These are phyloP conservation scores for Doryteuthis pealeii DNA, from an alignment of 1,140 invertebrate genomes.

Conservation along the genomic window DNA sequence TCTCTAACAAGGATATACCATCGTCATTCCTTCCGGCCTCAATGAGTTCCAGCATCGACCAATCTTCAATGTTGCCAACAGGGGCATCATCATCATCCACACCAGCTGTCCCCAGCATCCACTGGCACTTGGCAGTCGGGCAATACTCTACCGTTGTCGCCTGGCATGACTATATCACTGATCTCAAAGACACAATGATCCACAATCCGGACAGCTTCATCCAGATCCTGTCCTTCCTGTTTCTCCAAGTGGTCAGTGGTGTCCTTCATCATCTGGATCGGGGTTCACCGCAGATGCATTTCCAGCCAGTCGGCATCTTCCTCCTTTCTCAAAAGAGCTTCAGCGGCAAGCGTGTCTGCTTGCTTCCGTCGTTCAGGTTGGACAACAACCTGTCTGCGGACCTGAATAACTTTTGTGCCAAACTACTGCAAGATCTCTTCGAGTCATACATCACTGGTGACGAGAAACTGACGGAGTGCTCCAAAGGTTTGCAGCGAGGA, in stretches of 20 bases:
- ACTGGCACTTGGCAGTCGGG: conserved; percentile 34
- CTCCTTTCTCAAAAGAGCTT: conserved; percentile 38
- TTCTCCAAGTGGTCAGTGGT: conserved; percentile 49
- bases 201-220: conserved; percentile 41
- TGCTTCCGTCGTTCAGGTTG: conserved; percentile 44
- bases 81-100: conserved; percentile 40
- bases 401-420: conserved; percentile 46
- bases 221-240: conserved; percentile 38
- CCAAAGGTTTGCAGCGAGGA: conserved; percentile 24
- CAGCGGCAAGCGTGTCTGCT: conserved; percentile 45
- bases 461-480: conserved; percentile 30
- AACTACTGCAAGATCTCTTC: conserved; percentile 38
- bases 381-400: conserved; percentile 44
- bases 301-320: conserved; percentile 47
- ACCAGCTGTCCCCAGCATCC: conserved; percentile 41
- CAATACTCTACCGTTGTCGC: conserved; percentile 47
- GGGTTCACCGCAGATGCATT: conserved; percentile 45
- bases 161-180: conserved; percentile 38
- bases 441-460: conserved; percentile 22
- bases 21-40: conserved; percentile 44
- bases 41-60: conserved; percentile 44
- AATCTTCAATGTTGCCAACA: conserved; percentile 43
- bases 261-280: conserved; percentile 52
- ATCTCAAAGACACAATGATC: conserved; percentile 34
- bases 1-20: conserved; percentile 30